phyloP scores from a whole-genome alignment of 2,888 invertebrate species.

The Campoletis raptor region DNA sequence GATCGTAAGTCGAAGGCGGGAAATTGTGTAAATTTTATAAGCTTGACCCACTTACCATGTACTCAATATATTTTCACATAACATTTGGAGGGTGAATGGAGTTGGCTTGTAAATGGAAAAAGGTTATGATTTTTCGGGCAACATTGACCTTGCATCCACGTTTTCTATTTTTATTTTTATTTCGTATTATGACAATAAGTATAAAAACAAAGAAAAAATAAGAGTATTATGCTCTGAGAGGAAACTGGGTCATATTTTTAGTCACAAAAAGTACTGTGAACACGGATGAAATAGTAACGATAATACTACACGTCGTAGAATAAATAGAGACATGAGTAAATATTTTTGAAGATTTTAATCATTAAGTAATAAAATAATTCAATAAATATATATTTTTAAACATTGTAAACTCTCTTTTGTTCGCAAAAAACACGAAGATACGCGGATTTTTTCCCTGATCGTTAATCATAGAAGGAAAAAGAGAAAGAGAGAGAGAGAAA shows the following conservation, averaged over 20 bases:
- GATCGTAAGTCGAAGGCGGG: conserved; percentile 20
- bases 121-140: conserved; percentile 31
- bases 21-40: conserved; percentile 46
- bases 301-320: neutral
- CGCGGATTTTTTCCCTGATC: conserved; percentile 18
- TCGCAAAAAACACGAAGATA: conserved; percentile 9
- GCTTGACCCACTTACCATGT: conserved; percentile 48
- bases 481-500: conserved; percentile 7
- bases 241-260: neutral
- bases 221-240: neutral
- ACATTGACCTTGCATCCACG: conserved; percentile 37
- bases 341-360: neutral
- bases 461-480: conserved; percentile 35
- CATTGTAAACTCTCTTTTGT: conserved; percentile 14
- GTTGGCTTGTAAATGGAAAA: conserved; percentile 10
- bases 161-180: neutral
- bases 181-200: neutral
- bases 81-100: neutral
- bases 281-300: neutral
- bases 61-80: conserved; percentile 1
- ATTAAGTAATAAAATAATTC: neutral
- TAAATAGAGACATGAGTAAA: neutral
- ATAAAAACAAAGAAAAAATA: neutral
- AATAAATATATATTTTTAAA: neutral
- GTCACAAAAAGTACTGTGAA: neutral